Evolutionary conservation across 1,140 invertebrate species (phyloP).

Genomic region (Drosophila truncata): DNA sequence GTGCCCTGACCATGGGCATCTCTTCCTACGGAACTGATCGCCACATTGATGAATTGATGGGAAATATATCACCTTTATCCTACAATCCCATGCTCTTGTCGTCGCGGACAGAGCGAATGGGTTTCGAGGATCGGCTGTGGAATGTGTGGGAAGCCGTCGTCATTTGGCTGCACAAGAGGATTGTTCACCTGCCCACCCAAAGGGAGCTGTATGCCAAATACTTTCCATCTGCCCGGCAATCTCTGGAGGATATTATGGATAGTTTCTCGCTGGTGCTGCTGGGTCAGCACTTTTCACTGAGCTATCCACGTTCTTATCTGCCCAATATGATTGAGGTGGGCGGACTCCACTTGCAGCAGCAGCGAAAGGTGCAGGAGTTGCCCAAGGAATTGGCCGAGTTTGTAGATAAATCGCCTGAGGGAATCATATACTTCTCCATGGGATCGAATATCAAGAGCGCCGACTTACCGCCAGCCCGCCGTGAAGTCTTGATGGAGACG

Average conservation of each 20-base stretch:
- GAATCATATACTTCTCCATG: constrained; percentile 90
- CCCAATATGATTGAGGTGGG: constrained; percentile 86
- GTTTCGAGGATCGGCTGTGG: constrained; percentile 80
- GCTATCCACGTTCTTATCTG: constrained; percentile 86
- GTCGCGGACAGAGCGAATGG: constrained; percentile 82
- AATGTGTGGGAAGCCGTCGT: constrained; percentile 77
- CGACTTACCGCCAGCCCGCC: constrained; percentile 85
- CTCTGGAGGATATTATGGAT: constrained; percentile 70
- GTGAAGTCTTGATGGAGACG: constrained; percentile 86
- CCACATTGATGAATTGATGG: constrained; percentile 73
- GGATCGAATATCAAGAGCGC: constrained; percentile 88
- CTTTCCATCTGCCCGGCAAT: constrained; percentile 56
- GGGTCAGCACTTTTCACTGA: constrained; percentile 87
- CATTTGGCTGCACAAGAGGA: constrained; percentile 42
- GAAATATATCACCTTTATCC: constrained; percentile 72
- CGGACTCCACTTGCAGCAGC: constrained; percentile 86
- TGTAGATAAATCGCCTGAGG: constrained; percentile 87
- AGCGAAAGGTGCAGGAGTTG: constrained; percentile 79
- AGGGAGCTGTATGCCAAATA: constrained; percentile 81
- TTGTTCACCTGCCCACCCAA: constrained; percentile 72
- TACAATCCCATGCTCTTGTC: constrained; percentile 81
- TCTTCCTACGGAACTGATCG: constrained; percentile 72
- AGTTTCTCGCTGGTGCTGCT: constrained; percentile 86
- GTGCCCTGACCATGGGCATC: constrained; percentile 73
- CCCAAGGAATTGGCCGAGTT: constrained; percentile 85